Evolutionary conservation across 1,140 invertebrate species (phyloP).

Genomic region (Drosophila albomicans): DNA sequence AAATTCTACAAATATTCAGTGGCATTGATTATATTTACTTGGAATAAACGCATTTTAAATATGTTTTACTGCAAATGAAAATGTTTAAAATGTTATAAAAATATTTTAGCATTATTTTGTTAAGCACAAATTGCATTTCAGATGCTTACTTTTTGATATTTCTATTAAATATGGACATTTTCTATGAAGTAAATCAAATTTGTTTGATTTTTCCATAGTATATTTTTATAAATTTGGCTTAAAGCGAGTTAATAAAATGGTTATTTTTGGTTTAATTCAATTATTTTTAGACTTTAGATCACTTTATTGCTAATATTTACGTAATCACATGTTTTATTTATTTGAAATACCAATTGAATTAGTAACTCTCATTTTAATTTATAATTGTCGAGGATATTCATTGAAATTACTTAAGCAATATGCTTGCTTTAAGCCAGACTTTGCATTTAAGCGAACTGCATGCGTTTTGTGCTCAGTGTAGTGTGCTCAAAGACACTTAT

Average conservation of each 20-base stretch:
- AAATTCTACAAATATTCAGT: background rate
- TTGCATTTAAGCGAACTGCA: conserved; percentile 8
- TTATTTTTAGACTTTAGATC: no score
- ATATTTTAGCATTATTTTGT: background rate
- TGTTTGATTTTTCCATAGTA: no score
- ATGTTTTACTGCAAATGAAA: background rate
- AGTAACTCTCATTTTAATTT: background rate
- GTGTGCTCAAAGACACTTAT: conserved; percentile 40
- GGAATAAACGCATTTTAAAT: background rate
- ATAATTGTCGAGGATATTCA: background rate
- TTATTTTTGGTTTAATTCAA: background rate
- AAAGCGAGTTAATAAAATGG: background rate
- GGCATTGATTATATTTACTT: no score
- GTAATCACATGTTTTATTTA: background rate
- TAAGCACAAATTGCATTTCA: background rate
- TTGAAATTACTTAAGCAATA: background rate
- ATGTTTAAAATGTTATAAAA: background rate
- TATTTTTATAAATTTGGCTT: background rate
- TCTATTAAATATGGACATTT: background rate
- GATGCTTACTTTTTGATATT: background rate
- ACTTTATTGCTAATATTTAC: background rate
- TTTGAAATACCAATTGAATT: no score
- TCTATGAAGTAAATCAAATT: background rate
- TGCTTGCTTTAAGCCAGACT: conserved; percentile 35
- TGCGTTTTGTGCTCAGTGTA: conserved; percentile 69